These are phyloP conservation scores for Anolis sagrei DNA, from an alignment of 2,113 vertebrate genomes.

Conservation along the genomic window DNA sequence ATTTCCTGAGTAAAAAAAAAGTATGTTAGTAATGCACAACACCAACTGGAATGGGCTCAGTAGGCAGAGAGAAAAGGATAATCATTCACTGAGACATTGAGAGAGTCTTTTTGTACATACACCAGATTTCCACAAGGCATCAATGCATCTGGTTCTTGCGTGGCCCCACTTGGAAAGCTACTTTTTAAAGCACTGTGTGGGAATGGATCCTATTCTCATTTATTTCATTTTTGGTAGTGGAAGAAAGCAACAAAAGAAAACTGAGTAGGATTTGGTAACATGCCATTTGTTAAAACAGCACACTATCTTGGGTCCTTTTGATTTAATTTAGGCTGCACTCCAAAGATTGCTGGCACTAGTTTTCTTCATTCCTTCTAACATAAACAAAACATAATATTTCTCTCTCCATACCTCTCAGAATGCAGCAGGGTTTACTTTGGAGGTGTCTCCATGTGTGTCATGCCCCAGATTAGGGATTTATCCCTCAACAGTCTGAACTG, in stretches of 20 bases:
- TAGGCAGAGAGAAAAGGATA: constrained; percentile 33
- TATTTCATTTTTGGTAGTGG: not conserved
- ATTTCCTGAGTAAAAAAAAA: constrained; percentile 81
- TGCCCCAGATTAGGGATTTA: too few relatives aligned
- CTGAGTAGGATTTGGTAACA: not conserved
- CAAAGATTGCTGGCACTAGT: too few relatives aligned
- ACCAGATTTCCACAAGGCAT: not conserved
- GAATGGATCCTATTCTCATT: not conserved
- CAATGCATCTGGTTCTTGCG: not conserved
- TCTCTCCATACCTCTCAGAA: not conserved
- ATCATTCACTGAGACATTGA: not conserved
- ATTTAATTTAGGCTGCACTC: too few relatives aligned
- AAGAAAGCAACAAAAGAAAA: not conserved
- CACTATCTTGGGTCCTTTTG: too few relatives aligned
- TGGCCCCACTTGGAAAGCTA: not conserved
- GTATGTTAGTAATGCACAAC: constrained; percentile 41
- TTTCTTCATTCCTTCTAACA: not conserved
- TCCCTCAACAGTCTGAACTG: too few relatives aligned
- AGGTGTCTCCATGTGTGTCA: not conserved
- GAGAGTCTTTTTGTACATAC: not conserved
- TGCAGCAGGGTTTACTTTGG: not conserved
- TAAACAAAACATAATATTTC: not conserved
- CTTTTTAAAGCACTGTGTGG: not conserved
- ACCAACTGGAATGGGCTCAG: not conserved
- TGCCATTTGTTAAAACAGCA: not conserved